Base-by-base conservation (phyloP, 2,888 invertebrate species). In the Callimorpha dominula region DNA sequence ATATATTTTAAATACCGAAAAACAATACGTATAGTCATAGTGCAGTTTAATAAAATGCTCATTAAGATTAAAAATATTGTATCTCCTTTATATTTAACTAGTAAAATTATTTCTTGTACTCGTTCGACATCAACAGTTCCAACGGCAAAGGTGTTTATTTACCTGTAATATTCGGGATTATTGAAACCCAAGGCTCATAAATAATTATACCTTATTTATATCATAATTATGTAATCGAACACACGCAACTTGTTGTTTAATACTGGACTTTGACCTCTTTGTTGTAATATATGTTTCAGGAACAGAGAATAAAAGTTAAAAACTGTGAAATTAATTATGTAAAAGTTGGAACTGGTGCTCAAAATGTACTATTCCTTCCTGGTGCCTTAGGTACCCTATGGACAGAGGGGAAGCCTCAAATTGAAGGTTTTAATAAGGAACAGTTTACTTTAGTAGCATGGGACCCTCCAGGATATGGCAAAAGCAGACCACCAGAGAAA, bases 381-480 rank as follows among this genome's bases (percentile, higher is more conserved):
- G 98, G 98, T 60, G 97, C 98, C 0, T 88, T 98, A 50, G 98
- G 99, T 1, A 97, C 97, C 0, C 97, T 97, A 70, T 97, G 97
- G 97, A 98, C 97, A 0, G 98, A 99, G 90, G 99, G 98, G 86
- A 97, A 96, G 79, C 97, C 98, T 0, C 98, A 98, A 92, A 94
- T 98, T 12, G 96, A 97, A 82, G 96, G 97, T 73, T 92, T 98
- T 52, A 94, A 97, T 87, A 92, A 90, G 77, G 91, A 96, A 4
- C 96, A 97, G 85, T 96, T 97, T 80, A 97, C 97, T 1, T 80
- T 97, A 46, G 90, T 97, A 12, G 97, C 96, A 0, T 98, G 97
- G 98, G 99, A 99, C 91, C 98, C 98, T 0, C 98, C 98, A 0
- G 99, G 99, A 0, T 98, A 98, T 93, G 99, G 99, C 0, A 96